Percentiles rank a stretch among this genome's conserved stretches.
phyloP scores from a whole-genome alignment of 1,140 invertebrate species.

The Belonocnema kinseyi region DNA sequence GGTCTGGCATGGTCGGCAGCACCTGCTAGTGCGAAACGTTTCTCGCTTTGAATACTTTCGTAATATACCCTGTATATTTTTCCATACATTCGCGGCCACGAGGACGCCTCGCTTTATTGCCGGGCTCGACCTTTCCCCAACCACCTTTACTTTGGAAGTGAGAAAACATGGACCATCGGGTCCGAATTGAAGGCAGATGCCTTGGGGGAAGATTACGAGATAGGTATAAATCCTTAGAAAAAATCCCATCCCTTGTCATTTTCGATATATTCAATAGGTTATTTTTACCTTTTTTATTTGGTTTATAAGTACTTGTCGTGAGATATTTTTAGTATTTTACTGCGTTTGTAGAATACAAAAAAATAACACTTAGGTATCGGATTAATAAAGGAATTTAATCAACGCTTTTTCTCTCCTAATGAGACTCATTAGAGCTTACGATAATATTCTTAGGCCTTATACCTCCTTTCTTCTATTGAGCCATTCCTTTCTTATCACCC shows the following conservation, averaged over 20 bases:
- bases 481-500: no score
- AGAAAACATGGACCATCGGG: conserved; percentile 20
- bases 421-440: no score
- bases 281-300: not conserved
- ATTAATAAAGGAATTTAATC: no score
- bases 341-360: not conserved
- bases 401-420: no score
- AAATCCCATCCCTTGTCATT: not conserved
- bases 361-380: no score
- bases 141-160: conserved; percentile 7
- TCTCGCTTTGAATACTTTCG: conserved; percentile 30
- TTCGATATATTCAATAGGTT: conserved; percentile 9
- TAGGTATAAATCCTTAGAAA: not conserved
- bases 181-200: conserved; percentile 16
- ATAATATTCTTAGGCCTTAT: no score
- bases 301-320: not conserved
- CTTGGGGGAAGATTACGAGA: not conserved
- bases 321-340: not conserved
- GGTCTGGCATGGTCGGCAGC: not conserved
- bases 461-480: no score
- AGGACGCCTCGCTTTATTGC: conserved; percentile 25
- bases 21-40: conserved; percentile 20
- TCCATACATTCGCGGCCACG: conserved; percentile 30
- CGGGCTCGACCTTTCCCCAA: conserved; percentile 4
- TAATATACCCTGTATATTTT: conserved; percentile 30